Base-by-base conservation (phyloP, 2,888 invertebrate species). In the Pemphredon lugubris region DNA sequence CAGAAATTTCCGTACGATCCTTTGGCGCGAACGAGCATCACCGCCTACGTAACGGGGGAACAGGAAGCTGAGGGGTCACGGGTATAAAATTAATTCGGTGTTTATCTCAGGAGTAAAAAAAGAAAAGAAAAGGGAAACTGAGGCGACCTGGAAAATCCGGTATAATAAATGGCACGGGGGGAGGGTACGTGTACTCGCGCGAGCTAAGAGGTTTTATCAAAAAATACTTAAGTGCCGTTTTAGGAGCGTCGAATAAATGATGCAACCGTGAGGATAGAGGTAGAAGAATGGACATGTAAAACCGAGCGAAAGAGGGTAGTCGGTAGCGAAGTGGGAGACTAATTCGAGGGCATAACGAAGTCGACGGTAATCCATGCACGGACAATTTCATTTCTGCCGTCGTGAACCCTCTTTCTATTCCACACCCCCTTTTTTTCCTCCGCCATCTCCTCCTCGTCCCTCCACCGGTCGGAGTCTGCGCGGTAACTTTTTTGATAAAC, bases 401-500 rank as follows among this genome's bases (percentile, higher is more conserved):
- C 75, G 76, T 79, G 63, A 72, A 79, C 81, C 69, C 75, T 81
- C 81, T 73, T 78, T 73, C 68, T 77, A 48, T 64, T 64, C 77
- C 77, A 53, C 73, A 45, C 63, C 63, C 78, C 68, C 77, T 48
- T 55, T 73, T 64, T 26, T 7, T 5, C 70, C 54, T 58, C 57
- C 66, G 47, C 50, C 67, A 57, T 69, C 61, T 61, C 65, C 58
- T 48, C 61, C 53, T 48, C 57, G 47, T 13, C 51, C 40, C 58
- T 39, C 47, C 45, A 42, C 39, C 45, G 34, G 39, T 32, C 59
- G 68, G 83, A 82, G 81, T 71, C 81, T 82, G 84, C 81, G 82
- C 79, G 80, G 79, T 84, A 86, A 84, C 84, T 87, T 87, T 87
- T 87, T 87, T 88, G 86, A 88, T 87, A 88, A 88, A 88, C 86